These are phyloP conservation scores for Oenanthe melanoleuca DNA, from an alignment of 2,113 vertebrate species.

Conservation along the genomic window DNA sequence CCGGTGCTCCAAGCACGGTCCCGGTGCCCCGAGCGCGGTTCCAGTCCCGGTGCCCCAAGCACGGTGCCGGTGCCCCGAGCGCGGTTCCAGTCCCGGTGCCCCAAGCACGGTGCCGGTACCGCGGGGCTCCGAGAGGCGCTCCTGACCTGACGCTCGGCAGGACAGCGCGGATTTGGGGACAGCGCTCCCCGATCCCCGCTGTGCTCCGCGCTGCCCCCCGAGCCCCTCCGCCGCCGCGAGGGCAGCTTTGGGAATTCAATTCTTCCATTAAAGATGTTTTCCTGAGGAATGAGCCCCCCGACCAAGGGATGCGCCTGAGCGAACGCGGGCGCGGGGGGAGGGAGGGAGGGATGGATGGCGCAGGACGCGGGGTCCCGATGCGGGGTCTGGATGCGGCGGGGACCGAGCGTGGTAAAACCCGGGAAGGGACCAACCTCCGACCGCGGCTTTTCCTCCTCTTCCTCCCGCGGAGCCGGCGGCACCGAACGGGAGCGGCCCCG, in stretches of 20 bases:
- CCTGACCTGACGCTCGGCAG: rapidly evolving
- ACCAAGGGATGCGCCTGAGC: neutral
- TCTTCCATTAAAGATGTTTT: rapidly evolving
- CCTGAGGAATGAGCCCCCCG: neutral
- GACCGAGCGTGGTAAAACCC: neutral
- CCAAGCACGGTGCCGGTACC: neutral
- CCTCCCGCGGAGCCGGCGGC: neutral
- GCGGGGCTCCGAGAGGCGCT: neutral
- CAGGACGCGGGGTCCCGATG: neutral
- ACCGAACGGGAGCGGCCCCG: neutral
- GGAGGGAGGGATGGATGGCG: rapidly evolving
- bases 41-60: neutral
- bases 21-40: too few species aligned
- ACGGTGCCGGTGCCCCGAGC: neutral
- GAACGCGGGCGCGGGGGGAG: neutral
- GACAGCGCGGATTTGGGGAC: neutral
- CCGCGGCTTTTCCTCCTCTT: neutral
- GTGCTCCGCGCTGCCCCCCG: neutral
- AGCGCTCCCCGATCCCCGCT: neutral
- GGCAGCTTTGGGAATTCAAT: rapidly evolving
- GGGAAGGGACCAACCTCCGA: neutral
- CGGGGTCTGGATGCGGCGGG: neutral
- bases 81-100: too few species aligned
- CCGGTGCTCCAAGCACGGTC: too few species aligned
- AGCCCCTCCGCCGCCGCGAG: neutral